Evolutionary conservation across 2,797 vertebrate species (phyloP).

Genomic region (Ibycter americanus): DNA sequence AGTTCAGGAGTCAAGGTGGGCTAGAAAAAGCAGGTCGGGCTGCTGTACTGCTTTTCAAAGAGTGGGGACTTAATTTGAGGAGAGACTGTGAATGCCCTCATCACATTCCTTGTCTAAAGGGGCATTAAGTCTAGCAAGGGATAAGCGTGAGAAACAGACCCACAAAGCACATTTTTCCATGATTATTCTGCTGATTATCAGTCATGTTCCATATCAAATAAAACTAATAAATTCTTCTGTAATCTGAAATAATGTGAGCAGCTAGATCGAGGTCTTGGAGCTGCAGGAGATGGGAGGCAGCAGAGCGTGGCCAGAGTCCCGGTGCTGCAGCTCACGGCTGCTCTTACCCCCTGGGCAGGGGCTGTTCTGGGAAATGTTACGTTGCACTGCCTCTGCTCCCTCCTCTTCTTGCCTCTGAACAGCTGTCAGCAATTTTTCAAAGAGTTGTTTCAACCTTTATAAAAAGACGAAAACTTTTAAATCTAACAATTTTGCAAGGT

Average conservation of each 20-base stretch:
- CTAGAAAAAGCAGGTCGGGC: not conserved
- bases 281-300: not conserved
- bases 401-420: not conserved
- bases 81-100: not conserved
- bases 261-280: accelerated
- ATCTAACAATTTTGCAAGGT: not conserved
- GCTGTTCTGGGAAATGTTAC: not conserved
- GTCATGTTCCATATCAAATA: not conserved
- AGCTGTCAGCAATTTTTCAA: not conserved
- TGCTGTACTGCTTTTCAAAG: not conserved
- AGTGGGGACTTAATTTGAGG: not conserved
- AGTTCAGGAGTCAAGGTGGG: not conserved
- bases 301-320: accelerated
- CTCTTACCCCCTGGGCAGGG: not conserved
- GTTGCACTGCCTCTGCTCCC: not conserved
- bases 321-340: not conserved
- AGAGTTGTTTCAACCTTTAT: not conserved
- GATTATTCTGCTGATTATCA: not conserved
- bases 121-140: not conserved
- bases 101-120: not conserved
- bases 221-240: not conserved
- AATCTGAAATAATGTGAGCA: not conserved
- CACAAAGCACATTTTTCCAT: accelerated
- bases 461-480: not conserved
- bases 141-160: not conserved